Base-by-base conservation (phyloP, 2,888 invertebrate species). In the Ganaspis brasiliensis region DNA sequence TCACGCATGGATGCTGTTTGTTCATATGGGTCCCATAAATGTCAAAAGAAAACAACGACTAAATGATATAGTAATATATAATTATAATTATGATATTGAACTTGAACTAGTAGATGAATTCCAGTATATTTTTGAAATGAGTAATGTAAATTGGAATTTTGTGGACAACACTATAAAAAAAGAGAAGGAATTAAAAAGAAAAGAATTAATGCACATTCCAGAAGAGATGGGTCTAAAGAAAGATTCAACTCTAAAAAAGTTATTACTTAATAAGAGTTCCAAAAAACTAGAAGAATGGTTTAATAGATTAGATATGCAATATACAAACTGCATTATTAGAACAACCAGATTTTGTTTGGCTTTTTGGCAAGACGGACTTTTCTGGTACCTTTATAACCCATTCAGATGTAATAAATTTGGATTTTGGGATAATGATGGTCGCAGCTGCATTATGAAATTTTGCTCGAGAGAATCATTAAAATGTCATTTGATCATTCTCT, bases 321-420 rank as follows among this genome's bases (percentile, higher is more conserved):
- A 83, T 76, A 83, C 81, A 1, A 87, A 89, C 56, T 90, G 89
- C 70, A 84, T 90, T 9, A 76, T 89, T 9, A 87, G 88, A 35
- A 89, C 89, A 0, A 55, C 75, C 0, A 84, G 86, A 74, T 90
- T 87, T 76, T 84, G 83, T 0, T 21, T 90, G 1, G 89, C 90
- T 0, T 89, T 89, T 52, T 90, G 90, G 90, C 82, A 84, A 2
- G 90, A 90, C 35, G 89, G 84, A 0, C 63, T 76, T 0, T 90
- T 89, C 77, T 90, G 90, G 90, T 90, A 89, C 21, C 73, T 89
- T 0, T 90, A 87, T 76, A 90, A 89, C 77, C 90, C 90, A 0
- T 90, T 89, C 55, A 84, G 89, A 0, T 90, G 90, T 81, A 84
- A 90, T 77, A 72, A 87, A 40, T 87, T 83, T 73, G 90, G 90